These are phyloP conservation scores for Drosophila leonis DNA, from an alignment of 2,888 invertebrate species.

Conservation along the genomic window DNA sequence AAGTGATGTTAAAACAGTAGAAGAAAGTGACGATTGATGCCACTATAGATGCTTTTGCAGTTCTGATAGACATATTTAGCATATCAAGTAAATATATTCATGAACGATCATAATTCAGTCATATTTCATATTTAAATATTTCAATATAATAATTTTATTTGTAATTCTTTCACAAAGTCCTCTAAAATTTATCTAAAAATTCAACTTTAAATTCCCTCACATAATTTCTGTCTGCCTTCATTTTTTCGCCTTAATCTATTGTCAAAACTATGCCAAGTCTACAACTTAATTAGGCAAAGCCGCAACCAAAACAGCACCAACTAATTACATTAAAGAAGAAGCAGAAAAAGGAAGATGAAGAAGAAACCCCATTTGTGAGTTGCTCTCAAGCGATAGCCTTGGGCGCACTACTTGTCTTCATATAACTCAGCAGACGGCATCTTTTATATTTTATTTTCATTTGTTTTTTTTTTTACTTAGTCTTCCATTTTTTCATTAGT, in stretches of 20 bases:
- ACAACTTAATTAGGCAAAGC: slow-evolving; percentile 57
- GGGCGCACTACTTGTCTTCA: slow-evolving; percentile 26
- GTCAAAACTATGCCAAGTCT: slow-evolving; percentile 50
- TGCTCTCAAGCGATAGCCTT: slow-evolving; percentile 25
- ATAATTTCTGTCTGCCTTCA: neutral
- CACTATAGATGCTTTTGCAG: no score
- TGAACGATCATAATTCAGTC: no score
- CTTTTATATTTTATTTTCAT: slow-evolving; percentile 4
- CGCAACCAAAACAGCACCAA: slow-evolving; percentile 27
- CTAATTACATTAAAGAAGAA: slow-evolving; percentile 50
- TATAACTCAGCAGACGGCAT: slow-evolving; percentile 22
- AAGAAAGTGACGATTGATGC: no score
- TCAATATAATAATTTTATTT: no score
- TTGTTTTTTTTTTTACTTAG: slow-evolving; percentile 1
- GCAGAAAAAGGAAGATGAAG: neutral
- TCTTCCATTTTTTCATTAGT: slow-evolving; percentile 53
- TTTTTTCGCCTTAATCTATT: slow-evolving; percentile 19
- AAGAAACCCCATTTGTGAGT: slow-evolving; percentile 13
- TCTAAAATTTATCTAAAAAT: no score
- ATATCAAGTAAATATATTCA: no score
- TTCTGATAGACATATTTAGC: no score
- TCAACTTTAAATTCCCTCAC: slow-evolving; percentile 1
- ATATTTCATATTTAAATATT: no score
- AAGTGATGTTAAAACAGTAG: no score
- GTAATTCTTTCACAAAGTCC: no score